Base-by-base conservation (phyloP, 1,140 invertebrate species). In the Nylanderia fulva region DNA sequence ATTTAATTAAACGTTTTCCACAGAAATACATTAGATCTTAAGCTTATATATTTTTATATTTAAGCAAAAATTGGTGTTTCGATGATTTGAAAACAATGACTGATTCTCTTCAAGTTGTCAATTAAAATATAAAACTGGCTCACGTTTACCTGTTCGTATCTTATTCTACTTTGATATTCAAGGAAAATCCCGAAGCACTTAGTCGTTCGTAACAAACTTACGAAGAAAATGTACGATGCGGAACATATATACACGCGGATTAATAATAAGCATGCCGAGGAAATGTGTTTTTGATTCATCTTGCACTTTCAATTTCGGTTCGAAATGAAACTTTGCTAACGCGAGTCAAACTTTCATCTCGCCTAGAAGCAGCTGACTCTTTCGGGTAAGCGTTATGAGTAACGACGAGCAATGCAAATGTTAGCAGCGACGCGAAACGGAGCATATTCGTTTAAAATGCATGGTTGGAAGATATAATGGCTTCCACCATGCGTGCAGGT, bases 281-380 rank as follows among this genome's bases (percentile, higher is more conserved):
- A 52, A 36, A 11, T 36, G 8, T 11, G 15, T 15, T 33, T 42
- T 63, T 24, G 21, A 76, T 79, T 33, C 2, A 24, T 36, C 21
- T n/a, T 21, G 15, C 36, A 64, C 29, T 54, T 66, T n/a, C 52
- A 54, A 54, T 24, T 54, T 54, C 13, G 15, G 24, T 3, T 33
- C 45, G 29, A 64, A 64, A 66, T 68, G 66, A 68, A 79, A 79
- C n/a, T 68, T 79, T 8, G 45, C 18, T 66, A 77, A 42, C n/a
- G 8, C 29, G 15, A 8, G 1, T 76, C 13, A 4, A 63, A 63
- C 21, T 39, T 39, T 1, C 29, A 15, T 15, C 33, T 54, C 7
- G 39, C n/a, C 29, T 45, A 45, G 15, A 63, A 63, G 18, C 45
- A 48, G 0, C 15, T 18, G 27, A 2, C 39, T 33, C 24, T 63